Base-by-base conservation (phyloP, 2,888 invertebrate species). In the Heliconius aoede region DNA sequence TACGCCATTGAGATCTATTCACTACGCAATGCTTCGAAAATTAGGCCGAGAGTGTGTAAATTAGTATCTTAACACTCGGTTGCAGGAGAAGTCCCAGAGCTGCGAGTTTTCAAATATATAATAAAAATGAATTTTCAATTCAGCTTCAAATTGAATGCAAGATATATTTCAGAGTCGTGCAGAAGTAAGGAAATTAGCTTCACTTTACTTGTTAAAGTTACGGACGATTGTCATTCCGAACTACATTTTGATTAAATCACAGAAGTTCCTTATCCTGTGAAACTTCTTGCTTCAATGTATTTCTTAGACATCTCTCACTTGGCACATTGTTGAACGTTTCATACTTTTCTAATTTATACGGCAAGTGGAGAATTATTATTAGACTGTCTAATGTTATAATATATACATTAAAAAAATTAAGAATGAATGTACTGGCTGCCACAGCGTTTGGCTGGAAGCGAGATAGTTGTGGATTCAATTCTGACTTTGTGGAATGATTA, bases 191-290 rank as follows among this genome's bases (percentile, higher is more conserved):
- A 58, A 75, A 76, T 75, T 75, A 71, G 51, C 76, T 78, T 75
- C 78, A 51, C 76, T 78, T 78, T 75, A 76, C 62, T 62, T 51
- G 67, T 32, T 67, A 62, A 78, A 78, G 67, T 76, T 78, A 61
- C 58, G 65, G 60, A 36, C 76, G 71, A 76, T 78, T 76, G 76
- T 78, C 76, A 76, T 76, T 67, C 76, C 72, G 67, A 74, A 76
- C 76, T 78, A 74, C 73, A 74, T 76, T 67, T 74, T 78, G 76
- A 76, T 78, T 78, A 76, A 78, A 78, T 78, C 74, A 76, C 55
- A 55, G 58, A 77, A 78, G 71, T 78, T 78, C 32, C 26, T 76
- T 76, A 78, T 76, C 76, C 58, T 64, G 18, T 61, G 61, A 51
- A 75, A 75, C 61, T 74, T 51, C 61, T 51, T 21, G 51, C 74